Base-by-base conservation (phyloP, 2,888 invertebrate genomes). In the Eupelmus urozonus region DNA sequence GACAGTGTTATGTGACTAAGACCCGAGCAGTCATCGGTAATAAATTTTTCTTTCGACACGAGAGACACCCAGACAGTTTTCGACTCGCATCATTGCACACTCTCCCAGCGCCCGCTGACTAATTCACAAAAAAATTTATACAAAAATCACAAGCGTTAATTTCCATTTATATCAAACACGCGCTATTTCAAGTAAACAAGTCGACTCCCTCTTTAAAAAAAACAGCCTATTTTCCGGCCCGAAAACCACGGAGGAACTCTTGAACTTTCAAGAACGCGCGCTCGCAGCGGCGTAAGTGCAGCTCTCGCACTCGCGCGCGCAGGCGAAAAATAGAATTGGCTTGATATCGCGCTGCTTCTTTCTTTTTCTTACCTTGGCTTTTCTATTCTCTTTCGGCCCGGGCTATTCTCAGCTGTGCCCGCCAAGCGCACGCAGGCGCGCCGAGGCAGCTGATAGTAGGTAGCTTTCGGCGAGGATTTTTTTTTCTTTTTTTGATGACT, bases 311-410 rank as follows among this genome's bases (percentile, higher is more conserved):
- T 27, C 13, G 29, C 16, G n/a, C 34, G 16, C 45, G 2, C 51
- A 25, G 7, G 27, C 63, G 63, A 63, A 70, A 71, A 76, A 76
- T 76, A 76, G 76, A 76, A 59, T 76, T 76, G 71, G 76, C 76
- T 71, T 76, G 55, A 63, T 76, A 60, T 76, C 55, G 69, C 0
- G 16, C 13, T 57, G 13, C 3, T 2, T 7, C 29, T 62, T 76
- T 71, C 70, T 29, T 71, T 66, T 65, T 76, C 76, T 76, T 63
- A 66, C 65, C 70, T 76, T 71, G 65, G 71, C 27, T 76, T 55
- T 59, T 70, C 76, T 76, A 71, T 65, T 76, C 71, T 76, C 63
- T 70, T 65, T 65, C 57, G 65, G 18, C 16, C 34, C 13, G 57
- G 9, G 34, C 34, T 34, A 34, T 34, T 34, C 9, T 34, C 9